phyloP scores from a whole-genome alignment of 2,888 invertebrate genomes.

The Galeruca laticollis region DNA sequence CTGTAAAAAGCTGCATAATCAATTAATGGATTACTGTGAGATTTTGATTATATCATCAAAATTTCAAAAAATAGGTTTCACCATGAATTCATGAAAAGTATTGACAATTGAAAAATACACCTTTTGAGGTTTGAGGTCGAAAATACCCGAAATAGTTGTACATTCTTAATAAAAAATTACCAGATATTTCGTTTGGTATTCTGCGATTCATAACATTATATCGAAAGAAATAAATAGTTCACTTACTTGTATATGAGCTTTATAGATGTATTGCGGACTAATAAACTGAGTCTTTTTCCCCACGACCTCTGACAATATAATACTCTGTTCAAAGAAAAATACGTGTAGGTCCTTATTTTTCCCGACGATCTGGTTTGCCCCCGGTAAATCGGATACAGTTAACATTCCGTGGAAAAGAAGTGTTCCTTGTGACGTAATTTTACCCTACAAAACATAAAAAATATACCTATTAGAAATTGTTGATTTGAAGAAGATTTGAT shows the following conservation, averaged over 20 bases:
- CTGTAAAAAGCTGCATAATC: too few relatives aligned
- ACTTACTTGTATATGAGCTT: conserved; percentile 92
- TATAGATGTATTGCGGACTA: conserved; percentile 94
- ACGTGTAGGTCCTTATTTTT: conserved; percentile 90
- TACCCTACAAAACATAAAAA: conserved; percentile 77
- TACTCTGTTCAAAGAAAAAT: conserved; percentile 97
- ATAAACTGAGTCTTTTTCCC: conserved; percentile 93
- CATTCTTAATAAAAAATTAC: not conserved
- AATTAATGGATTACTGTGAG: too few relatives aligned
- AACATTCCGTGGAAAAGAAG: conserved; percentile 88
- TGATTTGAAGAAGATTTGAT: not conserved
- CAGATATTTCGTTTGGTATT: too few relatives aligned
- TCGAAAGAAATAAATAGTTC: not conserved
- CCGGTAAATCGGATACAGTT: conserved; percentile 75
- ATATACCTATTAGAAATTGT: not conserved
- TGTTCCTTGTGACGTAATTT: conserved; percentile 97
- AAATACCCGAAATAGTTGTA: too few relatives aligned
- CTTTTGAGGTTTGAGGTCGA: too few relatives aligned
- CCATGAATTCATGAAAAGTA: too few relatives aligned
- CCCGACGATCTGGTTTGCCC: conserved; percentile 60
- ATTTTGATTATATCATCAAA: too few relatives aligned
- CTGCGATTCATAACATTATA: too few relatives aligned
- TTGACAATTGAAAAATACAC: too few relatives aligned
- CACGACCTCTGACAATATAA: conserved; percentile 95
- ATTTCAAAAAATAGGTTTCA: too few relatives aligned